A percentile compares a stretch with the other conserved stretches of the same genome.
These are phyloP conservation scores for Hyppa rectilinea DNA, from an alignment of 2,888 invertebrate genomes.

Conservation along the genomic window DNA sequence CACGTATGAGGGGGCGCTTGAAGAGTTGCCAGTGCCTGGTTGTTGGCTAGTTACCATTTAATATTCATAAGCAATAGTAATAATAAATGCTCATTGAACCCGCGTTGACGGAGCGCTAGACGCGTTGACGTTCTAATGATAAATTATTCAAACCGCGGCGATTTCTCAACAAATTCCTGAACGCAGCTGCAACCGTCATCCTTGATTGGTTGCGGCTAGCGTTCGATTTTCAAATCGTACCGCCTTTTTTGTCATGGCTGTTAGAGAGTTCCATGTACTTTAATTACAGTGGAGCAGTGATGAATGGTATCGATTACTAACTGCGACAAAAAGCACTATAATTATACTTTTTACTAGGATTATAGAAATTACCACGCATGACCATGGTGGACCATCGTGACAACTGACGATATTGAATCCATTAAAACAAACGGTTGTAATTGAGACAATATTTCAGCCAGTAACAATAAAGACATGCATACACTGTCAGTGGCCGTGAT, in stretches of 20 bases:
- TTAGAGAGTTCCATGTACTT: slow-evolving; percentile 62
- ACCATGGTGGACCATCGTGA: slow-evolving; percentile 17
- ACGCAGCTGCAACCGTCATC: slow-evolving; percentile 87
- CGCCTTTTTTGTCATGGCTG: slow-evolving; percentile 67
- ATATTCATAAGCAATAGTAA: slow-evolving; percentile 61
- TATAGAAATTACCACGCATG: slow-evolving; percentile 26
- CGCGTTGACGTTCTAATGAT: slow-evolving; percentile 71
- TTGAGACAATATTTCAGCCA: slow-evolving; percentile 14
- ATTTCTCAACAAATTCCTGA: slow-evolving; percentile 90
- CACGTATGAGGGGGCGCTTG: slow-evolving; percentile 1
- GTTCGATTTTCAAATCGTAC: slow-evolving; percentile 81
- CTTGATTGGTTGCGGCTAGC: slow-evolving; percentile 79
- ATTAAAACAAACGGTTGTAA: slow-evolving; percentile 23
- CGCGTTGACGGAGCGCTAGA: slow-evolving; percentile 54
- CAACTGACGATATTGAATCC: not conserved
- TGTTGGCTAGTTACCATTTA: slow-evolving; percentile 40
- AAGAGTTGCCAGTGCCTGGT: slow-evolving; percentile 21
- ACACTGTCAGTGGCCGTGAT: slow-evolving; percentile 40
- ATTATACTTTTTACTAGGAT: slow-evolving; percentile 41
- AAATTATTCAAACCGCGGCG: slow-evolving; percentile 86
- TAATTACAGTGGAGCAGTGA: slow-evolving; percentile 52
- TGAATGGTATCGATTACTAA: slow-evolving; percentile 51
- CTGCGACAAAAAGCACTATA: slow-evolving; percentile 36
- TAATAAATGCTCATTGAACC: slow-evolving; percentile 65
- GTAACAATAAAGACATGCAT: slow-evolving; percentile 12